Percentiles rank a stretch among this genome's conserved stretches.
Evolutionary conservation across 2,113 vertebrate genomes (phyloP).

Genomic region (Bombycilla garrulus): DNA sequence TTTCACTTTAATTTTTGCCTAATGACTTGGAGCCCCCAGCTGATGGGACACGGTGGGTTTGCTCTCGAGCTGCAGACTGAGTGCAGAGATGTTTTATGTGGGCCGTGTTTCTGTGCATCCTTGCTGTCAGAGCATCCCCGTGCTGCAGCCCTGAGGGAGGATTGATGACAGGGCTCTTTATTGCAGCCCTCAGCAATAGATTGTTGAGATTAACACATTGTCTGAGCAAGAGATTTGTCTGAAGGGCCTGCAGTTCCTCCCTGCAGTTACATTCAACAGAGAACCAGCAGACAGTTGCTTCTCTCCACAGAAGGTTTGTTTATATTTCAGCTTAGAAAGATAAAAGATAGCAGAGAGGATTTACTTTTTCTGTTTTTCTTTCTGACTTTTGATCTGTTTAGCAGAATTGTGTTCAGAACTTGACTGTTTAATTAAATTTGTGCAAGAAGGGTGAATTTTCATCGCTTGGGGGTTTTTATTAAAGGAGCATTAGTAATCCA

Average conservation of each 20-base stretch:
- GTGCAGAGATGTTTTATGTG: background rate
- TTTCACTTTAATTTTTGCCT: background rate
- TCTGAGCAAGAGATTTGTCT: background rate
- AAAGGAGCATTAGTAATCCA: background rate
- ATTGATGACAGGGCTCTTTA: background rate
- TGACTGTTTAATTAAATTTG: background rate
- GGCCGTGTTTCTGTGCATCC: background rate
- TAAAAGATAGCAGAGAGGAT: background rate
- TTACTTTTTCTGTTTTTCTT: background rate
- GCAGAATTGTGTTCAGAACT: background rate
- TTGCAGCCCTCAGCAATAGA: background rate
- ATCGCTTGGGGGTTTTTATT: background rate
- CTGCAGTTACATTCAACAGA: background rate
- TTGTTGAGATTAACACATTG: background rate
- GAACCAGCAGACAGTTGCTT: background rate
- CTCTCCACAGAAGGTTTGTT: background rate
- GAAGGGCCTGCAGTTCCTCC: background rate
- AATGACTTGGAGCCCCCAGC: background rate
- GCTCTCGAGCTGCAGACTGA: fast-evolving
- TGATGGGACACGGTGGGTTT: background rate
- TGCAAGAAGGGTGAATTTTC: background rate
- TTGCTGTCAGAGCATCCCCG: background rate
- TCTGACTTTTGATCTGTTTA: background rate
- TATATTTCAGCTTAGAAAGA: background rate
- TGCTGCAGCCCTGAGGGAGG: background rate